Evolutionary conservation across 1,140 invertebrate genomes (phyloP).

Genomic region (Sesamia nonagrioides): DNA sequence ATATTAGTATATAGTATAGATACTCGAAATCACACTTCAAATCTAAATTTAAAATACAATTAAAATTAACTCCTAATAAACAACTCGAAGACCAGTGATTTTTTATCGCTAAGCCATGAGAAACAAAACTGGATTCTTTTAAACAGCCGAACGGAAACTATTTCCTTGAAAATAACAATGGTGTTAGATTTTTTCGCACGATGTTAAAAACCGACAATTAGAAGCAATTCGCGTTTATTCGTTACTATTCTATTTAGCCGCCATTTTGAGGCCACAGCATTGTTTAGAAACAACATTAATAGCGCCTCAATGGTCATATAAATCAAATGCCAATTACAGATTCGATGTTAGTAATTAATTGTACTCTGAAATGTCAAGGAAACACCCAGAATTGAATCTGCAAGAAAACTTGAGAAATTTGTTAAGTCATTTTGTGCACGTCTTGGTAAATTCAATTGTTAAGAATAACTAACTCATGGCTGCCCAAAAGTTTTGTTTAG

Average conservation of each 20-base stretch:
- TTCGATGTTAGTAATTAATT: slow-evolving; percentile 42
- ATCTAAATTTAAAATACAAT: no score
- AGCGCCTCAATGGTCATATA: slow-evolving; percentile 57
- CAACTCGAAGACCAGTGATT: background rate
- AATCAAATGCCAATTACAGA: slow-evolving; percentile 55
- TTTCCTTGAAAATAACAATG: slow-evolving; percentile 76
- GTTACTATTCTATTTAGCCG: slow-evolving; percentile 56
- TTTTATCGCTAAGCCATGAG: slow-evolving; percentile 7
- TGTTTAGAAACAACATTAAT: slow-evolving; percentile 64
- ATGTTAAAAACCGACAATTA: slow-evolving; percentile 67
- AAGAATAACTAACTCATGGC: background rate
- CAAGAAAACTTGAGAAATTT: slow-evolving; percentile 5
- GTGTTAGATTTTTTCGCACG: slow-evolving; percentile 75
- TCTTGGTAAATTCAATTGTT: slow-evolving; percentile 19
- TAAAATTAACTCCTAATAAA: background rate
- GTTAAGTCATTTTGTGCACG: background rate
- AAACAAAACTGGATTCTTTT: slow-evolving; percentile 5
- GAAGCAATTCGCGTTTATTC: slow-evolving; percentile 66
- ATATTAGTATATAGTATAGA: no score
- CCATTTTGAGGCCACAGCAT: slow-evolving; percentile 56
- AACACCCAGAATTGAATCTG: background rate
- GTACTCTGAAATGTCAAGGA: slow-evolving; percentile 33
- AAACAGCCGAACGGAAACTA: slow-evolving; percentile 20
- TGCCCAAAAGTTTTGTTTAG: slow-evolving; percentile 19
- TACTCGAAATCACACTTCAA: background rate